These are phyloP conservation scores for Tinea semifulvella DNA, from an alignment of 2,888 invertebrate genomes.

Conservation along the genomic window DNA sequence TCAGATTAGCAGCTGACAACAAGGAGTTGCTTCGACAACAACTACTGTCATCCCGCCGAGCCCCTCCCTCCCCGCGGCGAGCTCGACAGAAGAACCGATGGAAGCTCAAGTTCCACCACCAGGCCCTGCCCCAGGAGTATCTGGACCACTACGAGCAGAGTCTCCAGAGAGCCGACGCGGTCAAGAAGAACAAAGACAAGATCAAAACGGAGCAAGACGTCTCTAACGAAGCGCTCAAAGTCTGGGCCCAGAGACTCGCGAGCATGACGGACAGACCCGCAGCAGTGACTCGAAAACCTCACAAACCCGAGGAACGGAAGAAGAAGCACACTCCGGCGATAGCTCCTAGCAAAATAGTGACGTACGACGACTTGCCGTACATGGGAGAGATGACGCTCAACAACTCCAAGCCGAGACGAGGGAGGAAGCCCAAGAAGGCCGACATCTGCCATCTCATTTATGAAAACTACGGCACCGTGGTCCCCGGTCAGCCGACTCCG, in stretches of 20 bases:
- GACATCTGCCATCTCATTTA: slow-evolving; percentile 92
- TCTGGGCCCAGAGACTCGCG: slow-evolving; percentile 79
- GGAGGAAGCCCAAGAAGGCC: slow-evolving; percentile 90
- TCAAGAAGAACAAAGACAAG: slow-evolving; percentile 36
- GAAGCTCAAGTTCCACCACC: slow-evolving; percentile 83
- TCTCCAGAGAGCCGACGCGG: slow-evolving; percentile 57
- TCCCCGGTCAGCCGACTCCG: slow-evolving; percentile 76
- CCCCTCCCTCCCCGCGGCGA: slow-evolving; percentile 41
- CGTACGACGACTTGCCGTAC: slow-evolving; percentile 86
- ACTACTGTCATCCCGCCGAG: slow-evolving; percentile 26
- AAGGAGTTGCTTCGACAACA: slow-evolving; percentile 55
- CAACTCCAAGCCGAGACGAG: slow-evolving; percentile 85
- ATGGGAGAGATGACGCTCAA: slow-evolving; percentile 94
- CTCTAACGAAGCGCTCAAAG: slow-evolving; percentile 73
- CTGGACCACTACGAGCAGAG: slow-evolving; percentile 82
- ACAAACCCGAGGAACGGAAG: slow-evolving; percentile 36
- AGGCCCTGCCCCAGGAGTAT: slow-evolving; percentile 80
- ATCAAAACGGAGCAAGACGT: slow-evolving; percentile 45
- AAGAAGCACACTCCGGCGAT: slow-evolving; percentile 49
- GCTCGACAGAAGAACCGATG: slow-evolving; percentile 72
- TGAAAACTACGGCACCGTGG: slow-evolving; percentile 89
- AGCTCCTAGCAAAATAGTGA: slow-evolving; percentile 64
- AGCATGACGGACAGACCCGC: slow-evolving; percentile 71
- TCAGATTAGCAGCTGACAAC: slow-evolving; percentile 47
- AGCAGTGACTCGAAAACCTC: slow-evolving; percentile 29